Percentiles rank a stretch among this genome's conserved stretches.
phyloP scores from a whole-genome alignment of 2,888 invertebrate species.

The Ashinkailepas kermadecensis region DNA sequence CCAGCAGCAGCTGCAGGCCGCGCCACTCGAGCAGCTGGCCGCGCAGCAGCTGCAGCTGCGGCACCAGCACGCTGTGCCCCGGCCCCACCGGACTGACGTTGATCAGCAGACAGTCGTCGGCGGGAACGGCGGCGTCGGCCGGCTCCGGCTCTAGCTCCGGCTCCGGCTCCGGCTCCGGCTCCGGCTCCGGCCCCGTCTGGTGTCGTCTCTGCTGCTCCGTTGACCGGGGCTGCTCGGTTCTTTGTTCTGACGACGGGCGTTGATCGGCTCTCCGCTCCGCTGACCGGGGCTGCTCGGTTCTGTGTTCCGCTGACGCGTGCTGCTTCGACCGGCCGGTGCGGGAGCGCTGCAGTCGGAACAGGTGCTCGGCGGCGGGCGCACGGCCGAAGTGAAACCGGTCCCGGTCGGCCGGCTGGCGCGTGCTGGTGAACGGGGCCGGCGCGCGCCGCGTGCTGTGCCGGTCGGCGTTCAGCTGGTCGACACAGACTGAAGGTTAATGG shows the following conservation, averaged over 20 bases:
- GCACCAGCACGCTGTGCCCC: background rate
- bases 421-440: background rate
- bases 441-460: background rate
- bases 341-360: background rate
- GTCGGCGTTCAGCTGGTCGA: background rate
- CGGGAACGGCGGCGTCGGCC: background rate
- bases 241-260: background rate
- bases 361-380: background rate
- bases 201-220: background rate
- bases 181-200: no score
- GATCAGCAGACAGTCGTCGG: background rate
- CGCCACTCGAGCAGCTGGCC: background rate
- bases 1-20: background rate
- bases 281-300: no score
- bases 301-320: background rate
- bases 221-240: background rate
- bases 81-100: slow-evolving; percentile 6
- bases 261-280: no score
- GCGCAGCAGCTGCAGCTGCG: background rate
- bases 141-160: background rate
- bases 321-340: no score
- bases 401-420: slow-evolving; percentile 2
- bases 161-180: background rate
- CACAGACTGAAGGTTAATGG: no score
- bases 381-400: slow-evolving; percentile 16